Evolutionary conservation across 2,888 invertebrate genomes (phyloP).

Genomic region (Onthophagus sagittarius): DNA sequence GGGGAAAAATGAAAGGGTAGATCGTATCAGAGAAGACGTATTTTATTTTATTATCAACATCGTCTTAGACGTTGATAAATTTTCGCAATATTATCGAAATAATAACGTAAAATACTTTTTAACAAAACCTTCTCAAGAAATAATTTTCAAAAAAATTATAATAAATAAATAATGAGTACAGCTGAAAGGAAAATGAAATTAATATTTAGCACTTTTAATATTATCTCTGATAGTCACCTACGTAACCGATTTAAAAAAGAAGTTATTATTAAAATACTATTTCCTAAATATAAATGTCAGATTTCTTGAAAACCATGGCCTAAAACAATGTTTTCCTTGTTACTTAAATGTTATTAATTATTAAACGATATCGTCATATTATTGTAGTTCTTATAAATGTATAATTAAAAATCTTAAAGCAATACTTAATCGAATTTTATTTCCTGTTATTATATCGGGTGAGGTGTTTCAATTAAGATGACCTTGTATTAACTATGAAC

Average conservation of each 20-base stretch:
- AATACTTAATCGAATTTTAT: neutral
- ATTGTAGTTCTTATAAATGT: constrained; percentile 43
- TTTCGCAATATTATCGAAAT: neutral
- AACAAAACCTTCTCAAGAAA: neutral
- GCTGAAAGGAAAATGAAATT: neutral
- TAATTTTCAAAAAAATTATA: too few relatives aligned
- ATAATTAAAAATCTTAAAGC: constrained; percentile 36
- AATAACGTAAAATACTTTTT: neutral
- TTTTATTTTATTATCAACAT: neutral
- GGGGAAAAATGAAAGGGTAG: neutral
- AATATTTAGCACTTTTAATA: neutral
- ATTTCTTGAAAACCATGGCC: constrained; percentile 37
- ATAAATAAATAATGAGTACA: too few relatives aligned
- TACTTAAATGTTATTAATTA: constrained; percentile 40
- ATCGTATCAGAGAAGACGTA: neutral
- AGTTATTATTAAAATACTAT: neutral
- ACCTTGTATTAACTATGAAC: too few relatives aligned
- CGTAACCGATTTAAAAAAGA: neutral
- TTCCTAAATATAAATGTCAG: constrained; percentile 13
- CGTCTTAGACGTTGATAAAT: neutral
- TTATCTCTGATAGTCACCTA: neutral
- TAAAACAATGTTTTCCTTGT: constrained; percentile 37
- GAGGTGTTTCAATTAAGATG: too few relatives aligned
- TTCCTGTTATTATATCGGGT: too few relatives aligned
- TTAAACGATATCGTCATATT: constrained; percentile 33